These are phyloP conservation scores for Streptopelia turtur DNA, from an alignment of 2,797 vertebrate species.

Conservation along the genomic window DNA sequence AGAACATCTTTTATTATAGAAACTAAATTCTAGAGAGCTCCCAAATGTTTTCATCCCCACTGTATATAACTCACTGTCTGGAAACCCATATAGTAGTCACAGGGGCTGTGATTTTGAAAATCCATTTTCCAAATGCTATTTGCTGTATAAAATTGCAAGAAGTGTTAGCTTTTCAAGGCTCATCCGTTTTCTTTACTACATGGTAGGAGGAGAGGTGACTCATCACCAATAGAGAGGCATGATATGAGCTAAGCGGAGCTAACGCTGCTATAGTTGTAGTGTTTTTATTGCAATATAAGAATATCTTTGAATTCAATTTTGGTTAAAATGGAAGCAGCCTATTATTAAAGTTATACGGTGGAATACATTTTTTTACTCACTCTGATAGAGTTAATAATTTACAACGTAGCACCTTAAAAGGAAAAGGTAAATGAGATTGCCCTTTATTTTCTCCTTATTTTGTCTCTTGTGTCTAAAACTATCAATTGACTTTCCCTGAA, in stretches of 20 bases:
- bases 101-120: constrained; percentile 5
- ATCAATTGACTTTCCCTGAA: background rate
- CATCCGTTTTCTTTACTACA: background rate
- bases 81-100: background rate
- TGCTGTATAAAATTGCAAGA: background rate
- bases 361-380: background rate
- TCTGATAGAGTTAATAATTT: background rate
- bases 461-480: background rate
- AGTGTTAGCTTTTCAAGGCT: constrained; percentile 12
- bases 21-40: background rate
- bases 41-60: background rate
- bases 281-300: background rate
- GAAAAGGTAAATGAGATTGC: background rate
- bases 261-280: background rate
- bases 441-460: background rate
- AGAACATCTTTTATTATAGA: background rate
- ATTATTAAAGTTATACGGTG: background rate
- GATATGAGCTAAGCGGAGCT: background rate
- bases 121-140: background rate
- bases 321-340: background rate
- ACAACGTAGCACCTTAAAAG: background rate
- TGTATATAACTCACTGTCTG: background rate
- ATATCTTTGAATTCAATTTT: background rate
- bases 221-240: background rate
- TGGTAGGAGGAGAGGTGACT: background rate